Conservation (phyloP, 2,888 invertebrate genomes). For the Portevinia maculata region DNA sequence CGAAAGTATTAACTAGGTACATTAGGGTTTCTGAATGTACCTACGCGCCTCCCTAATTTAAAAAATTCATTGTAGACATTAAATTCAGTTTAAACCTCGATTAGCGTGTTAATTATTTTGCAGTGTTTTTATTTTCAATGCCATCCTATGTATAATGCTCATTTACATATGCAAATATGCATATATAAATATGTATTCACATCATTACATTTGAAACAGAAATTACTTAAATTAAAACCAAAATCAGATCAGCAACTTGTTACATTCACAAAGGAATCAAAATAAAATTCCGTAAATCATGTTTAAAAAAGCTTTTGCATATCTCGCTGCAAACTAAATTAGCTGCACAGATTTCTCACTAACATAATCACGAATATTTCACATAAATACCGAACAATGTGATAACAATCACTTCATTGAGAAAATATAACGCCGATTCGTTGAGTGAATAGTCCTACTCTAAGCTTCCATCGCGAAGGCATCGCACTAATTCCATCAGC, state of each 20-base stretch:
- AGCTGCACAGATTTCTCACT: slow-evolving; percentile 1
- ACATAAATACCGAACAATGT: background rate
- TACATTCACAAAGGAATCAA: background rate
- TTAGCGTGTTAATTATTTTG: background rate
- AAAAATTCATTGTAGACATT: background rate
- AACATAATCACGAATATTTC: background rate
- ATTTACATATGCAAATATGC: background rate
- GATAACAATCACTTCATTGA: slow-evolving; percentile 25
- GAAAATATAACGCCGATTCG: slow-evolving; percentile 3
- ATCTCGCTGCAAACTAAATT: slow-evolving; percentile 5
- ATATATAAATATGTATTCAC: background rate
- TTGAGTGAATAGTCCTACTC: slow-evolving; percentile 11
- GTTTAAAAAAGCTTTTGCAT: slow-evolving; percentile 17
- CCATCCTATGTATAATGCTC: background rate
- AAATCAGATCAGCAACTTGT: slow-evolving; percentile 3
- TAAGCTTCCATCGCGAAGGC: slow-evolving; percentile 39
- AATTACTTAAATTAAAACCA: background rate
- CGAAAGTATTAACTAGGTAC: too few species aligned
- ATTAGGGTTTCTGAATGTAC: background rate
- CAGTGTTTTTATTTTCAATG: background rate
- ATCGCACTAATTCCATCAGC: slow-evolving; percentile 42
- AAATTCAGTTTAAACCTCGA: background rate
- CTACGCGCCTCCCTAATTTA: background rate
- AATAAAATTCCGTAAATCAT: slow-evolving; percentile 8
- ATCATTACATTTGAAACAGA: background rate